A percentile compares a stretch with the other conserved stretches of the same genome.
Conservation (phyloP, 2,888 invertebrate genomes). For the Ophion slaviceki region DNA sequence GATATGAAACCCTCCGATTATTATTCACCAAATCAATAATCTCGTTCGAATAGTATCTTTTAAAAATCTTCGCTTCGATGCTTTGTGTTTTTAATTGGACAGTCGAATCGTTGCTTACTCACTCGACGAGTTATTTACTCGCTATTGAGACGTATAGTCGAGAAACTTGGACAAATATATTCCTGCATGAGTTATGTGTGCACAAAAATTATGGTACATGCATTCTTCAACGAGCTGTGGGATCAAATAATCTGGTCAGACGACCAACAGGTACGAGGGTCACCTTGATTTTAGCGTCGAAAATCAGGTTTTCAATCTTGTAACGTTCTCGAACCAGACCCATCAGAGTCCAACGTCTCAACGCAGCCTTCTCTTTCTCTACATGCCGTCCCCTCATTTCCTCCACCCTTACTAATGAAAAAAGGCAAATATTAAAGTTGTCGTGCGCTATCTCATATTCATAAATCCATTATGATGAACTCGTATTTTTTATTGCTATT, state of each 20-base stretch:
- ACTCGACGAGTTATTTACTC: no score
- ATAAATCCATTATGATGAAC: background rate
- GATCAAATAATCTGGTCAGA: constrained; percentile 54
- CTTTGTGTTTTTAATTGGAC: no score
- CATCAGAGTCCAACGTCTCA: constrained; percentile 59
- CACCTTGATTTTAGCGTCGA: constrained; percentile 66
- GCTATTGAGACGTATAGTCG: no score
- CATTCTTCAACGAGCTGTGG: constrained; percentile 30
- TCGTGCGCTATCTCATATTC: constrained; percentile 10
- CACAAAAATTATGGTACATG: constrained; percentile 3
- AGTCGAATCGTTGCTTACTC: no score
- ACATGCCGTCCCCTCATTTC: constrained; percentile 39
- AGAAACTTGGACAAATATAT: background rate
- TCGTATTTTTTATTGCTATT: background rate
- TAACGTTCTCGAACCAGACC: constrained; percentile 60
- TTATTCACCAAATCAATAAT: no score
- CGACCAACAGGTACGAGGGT: constrained; percentile 58
- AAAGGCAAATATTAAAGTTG: constrained; percentile 28
- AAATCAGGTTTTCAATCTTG: constrained; percentile 68
- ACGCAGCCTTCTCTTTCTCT: constrained; percentile 56
- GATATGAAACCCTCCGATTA: no score
- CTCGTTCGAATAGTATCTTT: no score
- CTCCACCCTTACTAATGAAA: background rate
- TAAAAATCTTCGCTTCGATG: no score
- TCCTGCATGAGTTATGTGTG: background rate